These are phyloP conservation scores for Delichon dasypus DNA, from an alignment of 2,797 vertebrate species.

Conservation along the genomic window DNA sequence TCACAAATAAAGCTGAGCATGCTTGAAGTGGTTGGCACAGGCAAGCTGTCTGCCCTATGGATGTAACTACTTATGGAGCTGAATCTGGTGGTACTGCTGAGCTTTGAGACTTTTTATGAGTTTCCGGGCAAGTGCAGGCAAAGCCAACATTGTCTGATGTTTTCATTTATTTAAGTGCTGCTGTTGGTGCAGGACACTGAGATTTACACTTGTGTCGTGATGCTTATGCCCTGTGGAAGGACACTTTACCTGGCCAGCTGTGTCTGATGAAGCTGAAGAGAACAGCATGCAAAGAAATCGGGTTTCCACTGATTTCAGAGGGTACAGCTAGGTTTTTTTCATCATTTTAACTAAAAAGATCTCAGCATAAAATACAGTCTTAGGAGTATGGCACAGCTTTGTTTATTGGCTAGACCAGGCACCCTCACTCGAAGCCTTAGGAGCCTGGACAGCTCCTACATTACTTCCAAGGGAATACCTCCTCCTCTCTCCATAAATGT, in stretches of 20 bases:
- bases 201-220: not conserved
- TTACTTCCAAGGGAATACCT: not conserved
- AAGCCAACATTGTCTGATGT: not conserved
- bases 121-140: not conserved
- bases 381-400: not conserved
- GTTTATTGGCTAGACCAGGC: not conserved
- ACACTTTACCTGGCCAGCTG: not conserved
- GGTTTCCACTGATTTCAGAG: not conserved
- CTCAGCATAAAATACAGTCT: fast-evolving
- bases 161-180: not conserved
- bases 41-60: not conserved
- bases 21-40: not conserved
- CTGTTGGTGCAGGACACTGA: not conserved
- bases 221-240: not conserved
- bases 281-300: not conserved
- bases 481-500: not conserved
- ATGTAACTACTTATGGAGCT: not conserved
- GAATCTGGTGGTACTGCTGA: not conserved
- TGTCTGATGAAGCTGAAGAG: not conserved
- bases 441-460: not conserved
- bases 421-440: fast-evolving
- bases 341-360: not conserved
- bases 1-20: not conserved
- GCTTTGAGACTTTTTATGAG: not conserved
- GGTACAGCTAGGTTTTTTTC: not conserved